Percentiles rank a stretch among this genome's conserved stretches.
Conservation (phyloP, 2,113 vertebrate genomes). For the Antechinus stuartii region DNA sequence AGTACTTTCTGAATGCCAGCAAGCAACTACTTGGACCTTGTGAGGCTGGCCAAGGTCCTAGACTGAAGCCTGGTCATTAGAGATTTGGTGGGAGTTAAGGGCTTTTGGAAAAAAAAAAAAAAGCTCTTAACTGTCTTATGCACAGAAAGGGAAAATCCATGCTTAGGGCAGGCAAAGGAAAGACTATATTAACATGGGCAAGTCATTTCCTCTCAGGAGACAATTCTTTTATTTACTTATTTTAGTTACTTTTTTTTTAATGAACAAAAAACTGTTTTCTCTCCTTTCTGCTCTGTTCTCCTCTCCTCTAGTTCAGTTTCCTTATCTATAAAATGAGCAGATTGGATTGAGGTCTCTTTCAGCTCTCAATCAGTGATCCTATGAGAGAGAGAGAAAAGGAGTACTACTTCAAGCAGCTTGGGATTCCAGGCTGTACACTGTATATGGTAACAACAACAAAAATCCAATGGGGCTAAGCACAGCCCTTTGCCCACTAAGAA, state of each 20-base stretch:
- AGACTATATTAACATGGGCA: background rate
- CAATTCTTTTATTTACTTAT: background rate
- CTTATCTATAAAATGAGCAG: background rate
- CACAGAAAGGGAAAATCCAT: background rate
- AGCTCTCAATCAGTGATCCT: background rate
- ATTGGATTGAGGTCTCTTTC: background rate
- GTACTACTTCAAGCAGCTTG: background rate
- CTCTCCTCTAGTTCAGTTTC: background rate
- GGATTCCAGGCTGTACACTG: background rate
- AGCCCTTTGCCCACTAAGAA: background rate
- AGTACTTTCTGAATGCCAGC: background rate
- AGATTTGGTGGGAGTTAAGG: background rate
- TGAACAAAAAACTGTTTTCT: background rate
- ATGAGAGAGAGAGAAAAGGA: background rate
- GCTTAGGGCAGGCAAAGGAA: background rate
- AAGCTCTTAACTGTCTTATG: background rate
- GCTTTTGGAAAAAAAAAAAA: background rate
- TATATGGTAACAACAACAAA: background rate
- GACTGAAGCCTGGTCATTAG: background rate
- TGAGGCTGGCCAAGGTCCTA: background rate
- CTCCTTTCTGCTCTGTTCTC: background rate
- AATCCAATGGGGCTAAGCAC: background rate
- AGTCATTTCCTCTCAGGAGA: background rate
- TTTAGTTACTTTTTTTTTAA: background rate
- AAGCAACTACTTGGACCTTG: background rate